Evolutionary conservation across 1,140 invertebrate genomes (phyloP).

Genomic region (Ips typographus): DNA sequence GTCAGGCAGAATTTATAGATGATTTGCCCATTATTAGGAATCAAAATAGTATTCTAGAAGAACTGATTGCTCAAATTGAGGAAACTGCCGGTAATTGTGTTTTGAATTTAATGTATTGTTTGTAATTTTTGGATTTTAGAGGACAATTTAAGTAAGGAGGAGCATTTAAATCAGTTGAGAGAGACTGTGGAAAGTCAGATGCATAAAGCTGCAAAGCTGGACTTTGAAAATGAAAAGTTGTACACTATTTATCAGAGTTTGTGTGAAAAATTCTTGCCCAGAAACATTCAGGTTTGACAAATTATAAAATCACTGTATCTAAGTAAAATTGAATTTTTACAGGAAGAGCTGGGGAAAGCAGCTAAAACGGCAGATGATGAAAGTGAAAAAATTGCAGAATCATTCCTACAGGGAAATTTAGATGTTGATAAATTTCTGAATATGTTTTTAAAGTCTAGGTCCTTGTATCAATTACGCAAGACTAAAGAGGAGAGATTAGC

Average conservation of each 20-base stretch:
- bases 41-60: slow-evolving; percentile 67
- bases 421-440: slow-evolving; percentile 74
- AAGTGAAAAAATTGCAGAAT: slow-evolving; percentile 72
- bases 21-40: slow-evolving; percentile 66
- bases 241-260: slow-evolving; percentile 69
- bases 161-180: slow-evolving; percentile 63
- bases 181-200: slow-evolving; percentile 63
- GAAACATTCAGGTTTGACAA: slow-evolving; percentile 67
- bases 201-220: slow-evolving; percentile 66
- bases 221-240: slow-evolving; percentile 68
- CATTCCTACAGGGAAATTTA: slow-evolving; percentile 71
- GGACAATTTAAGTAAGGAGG: slow-evolving; percentile 68
- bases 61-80: slow-evolving; percentile 70
- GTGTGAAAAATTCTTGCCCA: slow-evolving; percentile 70
- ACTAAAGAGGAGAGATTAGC: slow-evolving; percentile 76
- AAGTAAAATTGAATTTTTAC: slow-evolving; percentile 26
- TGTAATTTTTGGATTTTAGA: slow-evolving; percentile 51
- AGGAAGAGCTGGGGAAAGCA: slow-evolving; percentile 59
- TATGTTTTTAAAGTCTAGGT: slow-evolving; percentile 68
- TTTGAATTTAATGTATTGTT: slow-evolving; percentile 26
- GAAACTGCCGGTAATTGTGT: slow-evolving; percentile 63
- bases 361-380: slow-evolving; percentile 70
- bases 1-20: slow-evolving; percentile 70
- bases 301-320: neutral
- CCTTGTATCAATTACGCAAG: slow-evolving; percentile 68